Conservation (phyloP, 2,113 vertebrate species). For the Paramisgurnus dabryanus region DNA sequence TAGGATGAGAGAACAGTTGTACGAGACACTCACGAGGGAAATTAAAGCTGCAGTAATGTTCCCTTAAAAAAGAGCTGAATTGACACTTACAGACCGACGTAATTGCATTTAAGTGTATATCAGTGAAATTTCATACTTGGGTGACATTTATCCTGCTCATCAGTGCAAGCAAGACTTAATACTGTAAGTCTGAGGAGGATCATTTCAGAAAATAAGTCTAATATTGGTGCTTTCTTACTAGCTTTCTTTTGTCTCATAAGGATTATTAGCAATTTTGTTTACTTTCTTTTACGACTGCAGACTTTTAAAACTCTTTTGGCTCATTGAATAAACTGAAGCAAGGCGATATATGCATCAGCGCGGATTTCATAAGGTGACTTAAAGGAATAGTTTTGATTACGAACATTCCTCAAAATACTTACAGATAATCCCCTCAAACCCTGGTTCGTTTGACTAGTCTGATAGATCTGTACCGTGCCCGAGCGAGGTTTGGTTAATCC, state of each 20-base stretch:
- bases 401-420: too few species aligned
- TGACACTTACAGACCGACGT: not conserved
- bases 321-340: not conserved
- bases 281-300: not conserved
- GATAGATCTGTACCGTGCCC: too few species aligned
- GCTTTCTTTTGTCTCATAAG: not conserved
- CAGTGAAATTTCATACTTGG: not conserved
- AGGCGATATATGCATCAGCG: too few species aligned
- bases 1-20: conserved; percentile 20
- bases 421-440: too few species aligned
- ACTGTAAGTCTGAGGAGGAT: not conserved
- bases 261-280: not conserved
- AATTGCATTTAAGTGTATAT: conserved; percentile 33
- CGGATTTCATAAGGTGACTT: too few species aligned
- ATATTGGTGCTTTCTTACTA: not conserved
- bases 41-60: conserved; percentile 23
- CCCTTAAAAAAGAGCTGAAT: not conserved
- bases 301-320: not conserved
- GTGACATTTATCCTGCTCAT: conserved; percentile 2
- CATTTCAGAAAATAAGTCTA: not conserved
- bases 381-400: too few species aligned
- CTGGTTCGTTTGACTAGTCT: too few species aligned
- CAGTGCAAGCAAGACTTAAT: not conserved
- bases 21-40: conserved; percentile 33
- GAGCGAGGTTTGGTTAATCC: too few species aligned